A percentile compares a stretch with the other conserved stretches of the same genome.
Evolutionary conservation across 2,113 vertebrate species (phyloP).

Genomic region (Columbina picui): DNA sequence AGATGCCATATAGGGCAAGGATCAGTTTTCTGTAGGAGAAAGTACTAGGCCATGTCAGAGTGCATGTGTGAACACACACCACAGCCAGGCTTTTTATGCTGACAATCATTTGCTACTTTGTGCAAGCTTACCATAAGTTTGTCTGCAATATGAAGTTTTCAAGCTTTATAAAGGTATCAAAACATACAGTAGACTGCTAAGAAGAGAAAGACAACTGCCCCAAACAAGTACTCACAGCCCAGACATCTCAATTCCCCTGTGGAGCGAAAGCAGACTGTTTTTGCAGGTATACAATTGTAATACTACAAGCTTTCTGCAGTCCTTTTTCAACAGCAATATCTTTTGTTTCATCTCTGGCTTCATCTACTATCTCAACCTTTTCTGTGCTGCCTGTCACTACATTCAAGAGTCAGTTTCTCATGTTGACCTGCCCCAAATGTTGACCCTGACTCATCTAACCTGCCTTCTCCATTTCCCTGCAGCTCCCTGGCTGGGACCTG

Average conservation of each 20-base stretch:
- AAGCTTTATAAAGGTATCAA: neutral
- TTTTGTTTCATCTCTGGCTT: neutral
- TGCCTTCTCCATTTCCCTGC: neutral
- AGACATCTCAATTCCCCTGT: neutral
- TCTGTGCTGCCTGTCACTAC: neutral
- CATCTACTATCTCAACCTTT: neutral
- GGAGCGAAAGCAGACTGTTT: neutral
- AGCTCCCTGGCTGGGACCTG: neutral
- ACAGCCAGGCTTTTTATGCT: neutral
- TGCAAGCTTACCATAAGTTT: neutral
- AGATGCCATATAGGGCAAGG: neutral
- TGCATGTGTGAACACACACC: neutral
- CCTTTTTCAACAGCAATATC: neutral
- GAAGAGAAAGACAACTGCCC: neutral
- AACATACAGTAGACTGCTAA: neutral
- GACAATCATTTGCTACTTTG: neutral
- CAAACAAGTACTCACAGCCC: neutral
- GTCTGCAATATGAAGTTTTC: neutral
- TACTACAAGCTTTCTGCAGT: neutral
- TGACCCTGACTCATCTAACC: neutral
- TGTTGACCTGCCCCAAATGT: neutral
- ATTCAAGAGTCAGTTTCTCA: neutral
- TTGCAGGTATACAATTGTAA: neutral
- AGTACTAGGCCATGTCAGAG: neutral
- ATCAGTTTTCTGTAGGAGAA: neutral